A percentile compares a stretch with the other conserved stretches of the same genome.
Evolutionary conservation across 2,797 vertebrate species (phyloP).

Genomic region (Mergus octosetaceus): DNA sequence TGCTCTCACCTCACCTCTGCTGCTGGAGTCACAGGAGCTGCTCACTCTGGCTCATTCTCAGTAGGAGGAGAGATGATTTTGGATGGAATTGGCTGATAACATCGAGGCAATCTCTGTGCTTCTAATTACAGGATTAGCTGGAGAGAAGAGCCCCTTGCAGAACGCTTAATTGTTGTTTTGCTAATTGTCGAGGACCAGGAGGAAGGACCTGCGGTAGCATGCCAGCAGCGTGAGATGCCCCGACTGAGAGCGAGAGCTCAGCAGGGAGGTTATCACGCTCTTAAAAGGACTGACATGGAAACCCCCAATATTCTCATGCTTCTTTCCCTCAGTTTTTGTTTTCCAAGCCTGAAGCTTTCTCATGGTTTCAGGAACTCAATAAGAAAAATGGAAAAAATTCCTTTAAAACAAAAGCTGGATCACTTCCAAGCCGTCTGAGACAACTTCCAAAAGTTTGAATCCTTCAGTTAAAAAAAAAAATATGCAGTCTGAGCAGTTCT

Average conservation of each 20-base stretch:
- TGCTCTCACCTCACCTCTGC: accelerated
- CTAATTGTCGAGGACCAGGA: not conserved
- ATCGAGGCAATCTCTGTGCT: not conserved
- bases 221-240: not conserved
- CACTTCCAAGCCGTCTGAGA: not conserved
- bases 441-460: constrained; percentile 22
- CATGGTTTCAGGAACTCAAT: not conserved
- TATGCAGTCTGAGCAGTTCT: not conserved
- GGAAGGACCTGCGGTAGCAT: not conserved
- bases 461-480: not conserved
- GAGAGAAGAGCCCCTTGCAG: constrained; percentile 12
- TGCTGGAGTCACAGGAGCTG: accelerated
- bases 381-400: not conserved
- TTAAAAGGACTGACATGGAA: not conserved
- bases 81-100: not conserved
- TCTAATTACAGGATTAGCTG: not conserved
- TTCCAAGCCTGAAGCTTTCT: not conserved
- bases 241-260: not conserved
- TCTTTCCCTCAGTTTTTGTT: not conserved
- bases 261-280: not conserved
- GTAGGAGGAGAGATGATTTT: not conserved
- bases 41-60: not conserved
- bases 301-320: not conserved
- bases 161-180: not conserved
- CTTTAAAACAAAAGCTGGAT: constrained; percentile 20